Base-by-base conservation (phyloP, 2,888 invertebrate genomes). In the Pheosia gnoma region DNA sequence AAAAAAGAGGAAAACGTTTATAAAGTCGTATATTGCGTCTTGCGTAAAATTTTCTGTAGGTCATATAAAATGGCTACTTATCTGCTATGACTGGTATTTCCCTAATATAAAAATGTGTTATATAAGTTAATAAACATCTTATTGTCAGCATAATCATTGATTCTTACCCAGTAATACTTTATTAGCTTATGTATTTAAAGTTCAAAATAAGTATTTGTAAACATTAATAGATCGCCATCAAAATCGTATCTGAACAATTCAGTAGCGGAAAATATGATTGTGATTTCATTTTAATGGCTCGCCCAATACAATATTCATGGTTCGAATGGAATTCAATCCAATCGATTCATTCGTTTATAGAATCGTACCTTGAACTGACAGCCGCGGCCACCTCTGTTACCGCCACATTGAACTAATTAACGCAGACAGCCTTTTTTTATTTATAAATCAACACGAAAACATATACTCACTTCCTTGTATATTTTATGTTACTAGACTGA, bases 341-440 rank as follows among this genome's bases (percentile, higher is more conserved):
- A 53, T 53, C 53, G 53, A 53, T 53, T 53, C 37, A 25, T 53
- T 53, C 52, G 38, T 53, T 53, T 37, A 53, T 53, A 53, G 53
- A 53, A 53, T 53, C 36, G 53, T 37, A 53, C 53, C 53, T 53
- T 53, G 53, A 53, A 53, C 53, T 53, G 37, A 37, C 53, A 53
- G 10, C 53, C 10, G 53, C 37, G 37, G 53, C 53, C 5, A 53
- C 53, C 37, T 37, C 53, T 10, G n/a, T 9, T 53, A 37, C 38
- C 10, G 37, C 47, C n/a, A n/a, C 47, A n/a, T n/a, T 47, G 47
- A 47, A 47, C 47, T 47, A n/a, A 47, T 47, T 47, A n/a, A 47
- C n/a, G 8, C 8, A 8, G 41, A 41, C 41, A 41, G 41, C 5
- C 25, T 25, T 41, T 41, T 41, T 8, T 8, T 41, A 41, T 41